phyloP scores from a whole-genome alignment of 2,113 vertebrate genomes.

The Rhabdomys dilectus region DNA sequence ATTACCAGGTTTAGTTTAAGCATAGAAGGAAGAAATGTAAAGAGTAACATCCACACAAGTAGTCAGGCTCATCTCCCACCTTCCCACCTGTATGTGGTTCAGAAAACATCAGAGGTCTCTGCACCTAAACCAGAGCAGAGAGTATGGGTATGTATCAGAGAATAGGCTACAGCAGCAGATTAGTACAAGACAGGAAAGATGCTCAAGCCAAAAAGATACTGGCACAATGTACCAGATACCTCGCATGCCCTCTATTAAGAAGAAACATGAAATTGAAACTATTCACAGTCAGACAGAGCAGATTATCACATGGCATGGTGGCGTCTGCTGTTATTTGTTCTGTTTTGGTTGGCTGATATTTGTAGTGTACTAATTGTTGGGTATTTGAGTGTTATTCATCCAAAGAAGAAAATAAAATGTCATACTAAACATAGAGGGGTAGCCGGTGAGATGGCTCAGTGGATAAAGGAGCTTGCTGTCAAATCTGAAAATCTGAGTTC shows the following conservation, averaged over 20 bases:
- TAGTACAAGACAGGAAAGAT: neutral
- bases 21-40: constrained; percentile 32
- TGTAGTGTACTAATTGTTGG: neutral
- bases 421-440: neutral
- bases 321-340: neutral
- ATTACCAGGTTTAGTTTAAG: neutral
- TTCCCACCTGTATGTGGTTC: neutral
- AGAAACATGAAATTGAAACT: neutral
- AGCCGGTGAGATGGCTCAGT: neutral
- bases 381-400: neutral
- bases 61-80: neutral
- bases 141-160: neutral
- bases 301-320: neutral
- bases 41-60: neutral
- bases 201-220: neutral
- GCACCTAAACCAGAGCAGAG: neutral
- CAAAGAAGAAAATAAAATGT: constrained; percentile 14
- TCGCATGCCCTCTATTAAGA: neutral
- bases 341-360: constrained; percentile 11
- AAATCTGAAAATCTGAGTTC: neutral
- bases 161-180: neutral
- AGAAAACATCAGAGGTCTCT: constrained; percentile 18
- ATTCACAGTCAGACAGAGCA: neutral
- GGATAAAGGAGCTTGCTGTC: neutral
- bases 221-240: neutral